phyloP scores from a whole-genome alignment of 2,888 invertebrate genomes.

The Anarsia innoxiella region DNA sequence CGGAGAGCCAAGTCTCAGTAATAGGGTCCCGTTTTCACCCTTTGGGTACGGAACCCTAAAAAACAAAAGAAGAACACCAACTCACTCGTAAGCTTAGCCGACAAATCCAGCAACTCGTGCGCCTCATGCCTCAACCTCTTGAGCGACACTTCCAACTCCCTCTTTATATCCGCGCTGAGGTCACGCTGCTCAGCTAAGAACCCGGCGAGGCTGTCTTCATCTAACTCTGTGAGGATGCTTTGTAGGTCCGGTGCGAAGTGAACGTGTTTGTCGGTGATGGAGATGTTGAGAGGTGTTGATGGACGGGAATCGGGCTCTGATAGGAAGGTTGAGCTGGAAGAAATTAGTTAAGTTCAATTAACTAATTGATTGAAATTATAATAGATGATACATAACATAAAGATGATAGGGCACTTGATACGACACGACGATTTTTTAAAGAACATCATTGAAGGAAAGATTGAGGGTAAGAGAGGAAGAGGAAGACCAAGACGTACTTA shows the following conservation, averaged over 20 bases:
- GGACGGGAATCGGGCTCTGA: conserved; percentile 39
- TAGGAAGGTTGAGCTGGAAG: conserved; percentile 1
- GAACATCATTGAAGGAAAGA: no score
- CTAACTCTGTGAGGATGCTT: conserved; percentile 75
- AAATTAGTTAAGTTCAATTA: no score
- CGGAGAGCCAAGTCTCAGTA: no score
- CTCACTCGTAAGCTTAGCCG: conserved; percentile 36
- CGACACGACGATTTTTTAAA: no score
- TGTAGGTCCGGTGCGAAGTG: conserved; percentile 83
- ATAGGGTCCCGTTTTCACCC: no score
- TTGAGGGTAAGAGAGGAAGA: no score
- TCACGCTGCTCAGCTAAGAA: conserved; percentile 71
- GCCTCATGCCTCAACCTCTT: conserved; percentile 32
- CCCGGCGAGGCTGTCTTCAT: conserved; percentile 74
- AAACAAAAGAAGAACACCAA: no score
- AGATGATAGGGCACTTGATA: no score
- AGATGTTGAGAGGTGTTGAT: conserved; percentile 30
- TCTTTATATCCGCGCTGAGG: conserved; percentile 74
- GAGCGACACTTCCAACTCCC: conserved; percentile 47
- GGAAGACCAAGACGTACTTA: no score
- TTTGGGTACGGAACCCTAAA: no score
- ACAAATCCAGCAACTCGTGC: conserved; percentile 79
- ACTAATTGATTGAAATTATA: no score
- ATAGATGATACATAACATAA: no score
- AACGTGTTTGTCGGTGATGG: conserved; percentile 62